Conservation (phyloP, 2,888 invertebrate species). For the Coelogynopora nodosa region DNA sequence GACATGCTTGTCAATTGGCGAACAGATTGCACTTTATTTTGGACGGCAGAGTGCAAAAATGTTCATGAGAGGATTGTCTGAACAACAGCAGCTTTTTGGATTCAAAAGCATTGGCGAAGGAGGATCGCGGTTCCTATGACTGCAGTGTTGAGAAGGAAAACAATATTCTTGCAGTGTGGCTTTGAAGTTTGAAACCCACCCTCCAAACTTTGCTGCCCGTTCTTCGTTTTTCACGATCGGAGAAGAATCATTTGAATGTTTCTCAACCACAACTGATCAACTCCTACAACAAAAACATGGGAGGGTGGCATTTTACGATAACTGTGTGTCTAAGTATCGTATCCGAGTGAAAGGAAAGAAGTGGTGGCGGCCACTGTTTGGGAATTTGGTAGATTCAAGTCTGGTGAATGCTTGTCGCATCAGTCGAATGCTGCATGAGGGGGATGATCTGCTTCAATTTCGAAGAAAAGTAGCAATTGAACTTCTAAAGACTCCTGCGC, state of each 20-base stretch:
- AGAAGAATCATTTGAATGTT: not conserved
- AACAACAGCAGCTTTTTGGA: not conserved
- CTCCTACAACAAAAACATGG: not conserved
- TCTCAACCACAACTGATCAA: not conserved
- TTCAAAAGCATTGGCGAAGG: not conserved
- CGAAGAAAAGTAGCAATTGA: not conserved
- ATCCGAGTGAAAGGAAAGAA: not conserved
- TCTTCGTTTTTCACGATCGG: not conserved
- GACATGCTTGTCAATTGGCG: too few relatives aligned
- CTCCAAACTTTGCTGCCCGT: not conserved
- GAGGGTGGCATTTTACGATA: not conserved
- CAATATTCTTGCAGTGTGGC: not conserved
- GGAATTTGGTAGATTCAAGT: not conserved
- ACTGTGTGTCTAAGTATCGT: not conserved
- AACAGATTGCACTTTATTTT: conserved; percentile 59
- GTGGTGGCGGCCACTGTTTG: not conserved
- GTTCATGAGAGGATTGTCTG: conserved; percentile 44
- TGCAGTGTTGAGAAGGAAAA: not conserved
- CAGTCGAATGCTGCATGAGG: not conserved
- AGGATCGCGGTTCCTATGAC: not conserved
- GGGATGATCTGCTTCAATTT: not conserved
- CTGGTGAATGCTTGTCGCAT: not conserved
- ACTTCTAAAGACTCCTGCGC: not conserved
- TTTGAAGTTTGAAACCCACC: not conserved
- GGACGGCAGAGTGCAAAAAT: conserved; percentile 50